These are phyloP conservation scores for Leptestheria dahalacensis DNA, from an alignment of 1,140 invertebrate genomes.

Conservation along the genomic window DNA sequence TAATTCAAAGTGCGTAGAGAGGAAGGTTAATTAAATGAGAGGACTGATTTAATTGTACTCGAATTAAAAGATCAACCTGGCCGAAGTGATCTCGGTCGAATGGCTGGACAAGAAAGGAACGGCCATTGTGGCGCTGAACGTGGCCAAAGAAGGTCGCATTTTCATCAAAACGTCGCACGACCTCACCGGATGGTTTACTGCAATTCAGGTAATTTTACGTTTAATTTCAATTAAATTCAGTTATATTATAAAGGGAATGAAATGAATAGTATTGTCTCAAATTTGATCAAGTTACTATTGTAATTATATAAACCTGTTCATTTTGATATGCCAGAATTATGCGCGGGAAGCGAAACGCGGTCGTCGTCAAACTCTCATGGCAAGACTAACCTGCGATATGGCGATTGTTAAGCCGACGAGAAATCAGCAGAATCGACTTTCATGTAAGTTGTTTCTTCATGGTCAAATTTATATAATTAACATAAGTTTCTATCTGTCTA, in stretches of 20 bases:
- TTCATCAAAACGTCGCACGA: conserved; percentile 10
- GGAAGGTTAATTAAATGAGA: no score
- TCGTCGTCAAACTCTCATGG: neutral
- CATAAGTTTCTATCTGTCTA: no score
- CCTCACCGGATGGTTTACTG: conserved; percentile 11
- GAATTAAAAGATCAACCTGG: conserved; percentile 11
- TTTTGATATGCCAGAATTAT: neutral
- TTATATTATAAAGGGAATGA: no score
- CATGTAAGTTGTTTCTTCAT: neutral
- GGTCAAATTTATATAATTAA: no score
- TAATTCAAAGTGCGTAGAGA: no score
- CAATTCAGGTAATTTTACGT: neutral
- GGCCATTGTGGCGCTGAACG: conserved; percentile 8
- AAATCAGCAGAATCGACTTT: neutral
- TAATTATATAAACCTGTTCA: no score
- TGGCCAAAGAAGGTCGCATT: conserved; percentile 10
- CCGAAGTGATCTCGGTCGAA: conserved; percentile 12
- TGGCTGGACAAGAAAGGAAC: conserved; percentile 15
- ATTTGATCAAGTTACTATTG: no score
- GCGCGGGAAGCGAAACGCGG: neutral
- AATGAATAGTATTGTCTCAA: no score
- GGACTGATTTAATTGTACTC: neutral
- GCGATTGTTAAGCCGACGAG: neutral
- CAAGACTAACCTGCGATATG: no score
- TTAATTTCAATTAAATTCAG: no score